A percentile compares a stretch with the other conserved stretches of the same genome.
These are phyloP conservation scores for Ceuthmochares aereus DNA, from an alignment of 2,113 vertebrate species.

Conservation along the genomic window DNA sequence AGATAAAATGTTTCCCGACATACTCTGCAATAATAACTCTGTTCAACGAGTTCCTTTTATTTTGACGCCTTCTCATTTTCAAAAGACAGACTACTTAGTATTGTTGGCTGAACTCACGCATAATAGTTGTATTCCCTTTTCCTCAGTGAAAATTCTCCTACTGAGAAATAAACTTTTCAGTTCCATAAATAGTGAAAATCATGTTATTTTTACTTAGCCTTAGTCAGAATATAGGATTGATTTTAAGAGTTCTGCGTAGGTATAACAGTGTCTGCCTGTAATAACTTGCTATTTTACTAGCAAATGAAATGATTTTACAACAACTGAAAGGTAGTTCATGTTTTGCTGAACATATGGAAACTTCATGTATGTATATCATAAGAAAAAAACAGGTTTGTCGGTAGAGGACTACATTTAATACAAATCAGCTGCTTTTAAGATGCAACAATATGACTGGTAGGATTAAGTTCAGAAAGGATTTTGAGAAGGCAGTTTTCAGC, in stretches of 20 bases:
- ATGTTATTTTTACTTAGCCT: background rate
- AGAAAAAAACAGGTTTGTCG: background rate
- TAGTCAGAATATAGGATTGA: background rate
- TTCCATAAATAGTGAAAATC: background rate
- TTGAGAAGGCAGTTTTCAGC: background rate
- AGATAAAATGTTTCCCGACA: background rate
- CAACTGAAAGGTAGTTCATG: background rate
- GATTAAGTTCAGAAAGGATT: background rate
- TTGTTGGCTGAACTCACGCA: background rate
- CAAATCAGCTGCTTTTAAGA: background rate
- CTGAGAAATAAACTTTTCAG: background rate
- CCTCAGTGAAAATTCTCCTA: background rate
- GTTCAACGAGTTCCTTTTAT: background rate
- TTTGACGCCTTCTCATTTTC: background rate
- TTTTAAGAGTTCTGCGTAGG: background rate
- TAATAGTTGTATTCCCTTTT: background rate
- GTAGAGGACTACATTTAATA: background rate
- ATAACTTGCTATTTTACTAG: background rate
- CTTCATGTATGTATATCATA: background rate
- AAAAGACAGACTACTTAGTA: background rate
- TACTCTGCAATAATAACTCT: background rate
- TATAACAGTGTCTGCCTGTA: background rate
- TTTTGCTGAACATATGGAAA: background rate
- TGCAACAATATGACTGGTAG: background rate
- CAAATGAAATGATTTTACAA: background rate